Percentiles rank a stretch among this genome's conserved stretches.
Evolutionary conservation across 2,113 vertebrate species (phyloP).

Genomic region (Amphilophus citrinellus): DNA sequence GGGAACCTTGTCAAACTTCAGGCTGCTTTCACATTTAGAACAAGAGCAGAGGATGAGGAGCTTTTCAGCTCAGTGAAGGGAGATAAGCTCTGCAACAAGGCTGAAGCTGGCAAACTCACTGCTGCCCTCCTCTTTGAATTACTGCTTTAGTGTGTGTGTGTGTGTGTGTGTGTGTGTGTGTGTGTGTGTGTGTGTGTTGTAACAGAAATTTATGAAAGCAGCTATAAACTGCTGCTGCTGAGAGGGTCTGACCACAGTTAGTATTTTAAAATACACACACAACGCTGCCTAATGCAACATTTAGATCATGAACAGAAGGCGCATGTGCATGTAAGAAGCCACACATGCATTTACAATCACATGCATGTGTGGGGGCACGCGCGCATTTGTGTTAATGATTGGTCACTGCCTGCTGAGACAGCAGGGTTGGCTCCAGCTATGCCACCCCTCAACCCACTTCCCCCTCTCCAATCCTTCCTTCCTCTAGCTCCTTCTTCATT

Average conservation of each 20-base stretch:
- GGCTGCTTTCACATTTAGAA: slow-evolving; percentile 48
- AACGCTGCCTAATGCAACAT: background rate
- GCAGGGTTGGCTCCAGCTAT: slow-evolving; percentile 1
- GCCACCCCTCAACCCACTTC: slow-evolving; percentile 29
- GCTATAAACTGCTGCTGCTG: slow-evolving; percentile 39
- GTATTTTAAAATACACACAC: background rate
- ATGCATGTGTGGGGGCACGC: background rate
- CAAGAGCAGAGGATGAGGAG: slow-evolving; percentile 35
- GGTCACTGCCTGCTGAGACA: slow-evolving; percentile 56
- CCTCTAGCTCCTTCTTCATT: slow-evolving; percentile 23
- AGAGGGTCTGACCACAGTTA: background rate
- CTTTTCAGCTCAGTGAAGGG: slow-evolving; percentile 9
- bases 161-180: background rate
- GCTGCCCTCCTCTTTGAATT: slow-evolving; percentile 25
- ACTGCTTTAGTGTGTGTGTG: background rate
- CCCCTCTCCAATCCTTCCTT: slow-evolving; percentile 47
- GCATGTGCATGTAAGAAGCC: background rate
- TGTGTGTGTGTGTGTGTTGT: background rate
- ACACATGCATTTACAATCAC: background rate
- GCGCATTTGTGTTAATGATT: slow-evolving; percentile 29
- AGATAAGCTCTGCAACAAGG: slow-evolving; percentile 40
- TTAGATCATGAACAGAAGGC: background rate
- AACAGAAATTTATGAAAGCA: slow-evolving; percentile 30
- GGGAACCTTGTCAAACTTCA: slow-evolving; percentile 56
- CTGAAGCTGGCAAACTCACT: slow-evolving; percentile 19